These are phyloP conservation scores for Cancer borealis DNA, from an alignment of 2,888 invertebrate species.

Conservation along the genomic window DNA sequence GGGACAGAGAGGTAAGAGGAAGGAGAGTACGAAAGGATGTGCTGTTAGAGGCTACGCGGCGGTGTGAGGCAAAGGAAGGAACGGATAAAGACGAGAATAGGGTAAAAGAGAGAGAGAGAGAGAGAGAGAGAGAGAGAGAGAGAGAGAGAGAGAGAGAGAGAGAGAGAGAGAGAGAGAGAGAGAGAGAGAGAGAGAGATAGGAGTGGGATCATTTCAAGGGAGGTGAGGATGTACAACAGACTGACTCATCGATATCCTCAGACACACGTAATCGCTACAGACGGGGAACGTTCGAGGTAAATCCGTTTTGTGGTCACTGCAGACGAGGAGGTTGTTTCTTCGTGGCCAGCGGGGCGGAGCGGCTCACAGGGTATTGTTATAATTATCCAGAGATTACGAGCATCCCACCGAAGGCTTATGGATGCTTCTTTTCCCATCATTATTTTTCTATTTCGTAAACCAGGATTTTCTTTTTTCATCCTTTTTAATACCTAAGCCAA, in stretches of 20 bases:
- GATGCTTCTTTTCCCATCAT: background rate
- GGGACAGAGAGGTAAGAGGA: background rate
- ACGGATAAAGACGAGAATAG: background rate
- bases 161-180: constrained; percentile 32
- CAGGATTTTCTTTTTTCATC: background rate
- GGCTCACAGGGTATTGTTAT: constrained; percentile 54
- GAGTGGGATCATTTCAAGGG: background rate
- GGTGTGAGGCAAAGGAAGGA: background rate
- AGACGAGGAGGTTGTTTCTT: constrained; percentile 47
- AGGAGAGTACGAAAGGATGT: background rate
- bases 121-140: constrained; percentile 25
- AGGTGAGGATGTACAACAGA: background rate
- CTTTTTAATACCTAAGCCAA: background rate
- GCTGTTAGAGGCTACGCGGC: background rate
- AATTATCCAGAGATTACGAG: constrained; percentile 43
- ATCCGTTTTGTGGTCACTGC: constrained; percentile 42
- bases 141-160: background rate
- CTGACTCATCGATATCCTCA: background rate
- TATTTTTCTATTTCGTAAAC: background rate
- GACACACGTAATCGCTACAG: constrained; percentile 14
- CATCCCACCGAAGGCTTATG: background rate
- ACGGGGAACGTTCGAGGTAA: background rate
- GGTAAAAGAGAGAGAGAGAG: background rate
- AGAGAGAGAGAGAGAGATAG: background rate
- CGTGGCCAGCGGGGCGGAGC: constrained; percentile 49